Evolutionary conservation across 2,113 vertebrate genomes (phyloP), one percentile per base, ranked within the genome.

Genomic region (Brachypodius melanocephalos): DNA sequence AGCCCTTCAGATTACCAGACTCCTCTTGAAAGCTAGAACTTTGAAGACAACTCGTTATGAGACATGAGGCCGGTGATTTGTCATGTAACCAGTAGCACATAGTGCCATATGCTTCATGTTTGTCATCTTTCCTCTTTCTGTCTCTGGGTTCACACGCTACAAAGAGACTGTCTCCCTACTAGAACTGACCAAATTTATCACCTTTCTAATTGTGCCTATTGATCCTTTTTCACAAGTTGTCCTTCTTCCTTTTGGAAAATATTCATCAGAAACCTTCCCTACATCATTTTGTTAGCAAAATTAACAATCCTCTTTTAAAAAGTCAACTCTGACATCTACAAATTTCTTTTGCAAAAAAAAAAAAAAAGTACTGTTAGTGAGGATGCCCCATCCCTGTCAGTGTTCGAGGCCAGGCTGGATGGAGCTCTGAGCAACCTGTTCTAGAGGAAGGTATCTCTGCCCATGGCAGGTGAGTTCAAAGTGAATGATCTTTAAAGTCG

Each of bases 111-210:
- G 16, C 18, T 54, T 61, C 12, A 40, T 17, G 25, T 15, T 54
- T 0, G 0, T 12, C 0, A 0, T 34, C 25, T 72, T 57, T 48
- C 20, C 43, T 58, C 40, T 63, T 31, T 17, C 25, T 25, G 21
- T 21, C 14, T 62, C 36, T 12, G 12, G 6, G 51, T 55, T n/a
- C 52, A 32, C 0, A 0, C 5, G 3, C 13, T 43, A 7, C 0
- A 1, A 58, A 22, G 31, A 67, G 14, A 10, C 5, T 65, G 34
- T 29, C 16, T 62, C 22, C 34, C 42, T 72, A 1, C 5, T 31
- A 8, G 1, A 85, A 31, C 0, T 32, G 17, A 38, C 5, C 15
- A 58, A 32, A 12, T 67, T 40, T 31, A 48, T 52, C 38, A 25
- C 16, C 7, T 65, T 61, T 61, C 10, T 17, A 54, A 21, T 10